A percentile compares a stretch with the other conserved stretches of the same genome.
phyloP scores from a whole-genome alignment of 2,797 vertebrate species.

The Cynopterus sphinx region DNA sequence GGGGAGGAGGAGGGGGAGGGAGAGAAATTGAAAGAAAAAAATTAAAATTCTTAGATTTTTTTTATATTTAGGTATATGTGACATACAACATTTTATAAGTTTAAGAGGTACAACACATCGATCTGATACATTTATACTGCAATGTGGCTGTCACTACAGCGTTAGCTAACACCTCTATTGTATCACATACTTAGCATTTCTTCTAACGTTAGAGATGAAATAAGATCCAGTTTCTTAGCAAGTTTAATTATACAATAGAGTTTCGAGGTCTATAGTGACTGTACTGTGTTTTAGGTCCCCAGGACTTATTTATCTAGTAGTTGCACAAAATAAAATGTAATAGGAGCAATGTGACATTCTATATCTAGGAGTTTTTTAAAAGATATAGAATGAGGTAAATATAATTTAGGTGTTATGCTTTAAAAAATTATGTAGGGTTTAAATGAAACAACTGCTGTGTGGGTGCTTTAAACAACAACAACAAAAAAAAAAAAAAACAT shows the following conservation, averaged over 20 bases:
- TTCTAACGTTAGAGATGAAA: background rate
- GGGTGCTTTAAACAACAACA: background rate
- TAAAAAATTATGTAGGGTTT: background rate
- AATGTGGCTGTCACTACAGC: background rate
- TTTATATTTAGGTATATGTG: background rate
- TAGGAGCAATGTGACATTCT: background rate
- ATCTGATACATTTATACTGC: background rate
- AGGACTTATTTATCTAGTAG: background rate
- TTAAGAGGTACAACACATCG: background rate
- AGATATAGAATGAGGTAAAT: background rate
- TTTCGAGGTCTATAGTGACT: background rate
- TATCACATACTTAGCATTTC: background rate
- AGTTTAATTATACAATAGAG: background rate
- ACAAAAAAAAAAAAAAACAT: background rate
- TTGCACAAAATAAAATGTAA: background rate
- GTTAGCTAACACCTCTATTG: background rate
- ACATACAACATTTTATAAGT: background rate
- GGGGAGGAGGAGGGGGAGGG: too few species aligned
- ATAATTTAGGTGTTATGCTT: background rate
- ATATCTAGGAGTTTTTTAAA: background rate
- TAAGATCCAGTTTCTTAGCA: background rate
- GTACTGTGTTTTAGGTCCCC: background rate
- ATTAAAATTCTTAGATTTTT: background rate
- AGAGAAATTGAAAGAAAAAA: background rate
- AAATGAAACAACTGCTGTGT: background rate